phyloP scores from a whole-genome alignment of 2,113 vertebrate genomes.

The Rallus limicola region DNA sequence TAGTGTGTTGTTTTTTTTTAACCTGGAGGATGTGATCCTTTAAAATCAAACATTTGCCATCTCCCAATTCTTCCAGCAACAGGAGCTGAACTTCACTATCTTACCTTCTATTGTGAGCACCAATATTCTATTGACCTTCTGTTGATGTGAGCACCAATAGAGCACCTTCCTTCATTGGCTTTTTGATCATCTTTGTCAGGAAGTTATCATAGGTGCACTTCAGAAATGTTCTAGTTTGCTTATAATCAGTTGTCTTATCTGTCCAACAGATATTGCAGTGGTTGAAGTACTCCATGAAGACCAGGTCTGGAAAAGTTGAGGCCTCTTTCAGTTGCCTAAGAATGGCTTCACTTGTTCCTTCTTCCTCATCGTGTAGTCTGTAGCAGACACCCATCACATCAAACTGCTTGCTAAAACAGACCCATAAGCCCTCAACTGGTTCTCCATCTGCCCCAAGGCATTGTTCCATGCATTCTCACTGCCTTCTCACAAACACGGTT shows the following conservation, averaged over 20 bases:
- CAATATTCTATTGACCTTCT: no score
- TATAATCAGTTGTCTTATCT: neutral
- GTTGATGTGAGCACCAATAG: no score
- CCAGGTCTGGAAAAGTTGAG: neutral
- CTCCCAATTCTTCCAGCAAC: neutral
- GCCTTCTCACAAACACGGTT: neutral
- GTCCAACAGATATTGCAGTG: neutral
- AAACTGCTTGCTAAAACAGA: neutral
- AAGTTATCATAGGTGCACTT: neutral
- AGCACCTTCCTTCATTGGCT: neutral
- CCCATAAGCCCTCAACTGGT: neutral
- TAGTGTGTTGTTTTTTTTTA: neutral
- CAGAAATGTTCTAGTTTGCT: neutral
- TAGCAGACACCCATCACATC: neutral
- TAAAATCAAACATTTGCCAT: neutral
- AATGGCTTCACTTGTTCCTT: neutral
- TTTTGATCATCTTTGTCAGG: neutral
- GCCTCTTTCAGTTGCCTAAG: neutral
- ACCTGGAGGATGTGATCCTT: neutral
- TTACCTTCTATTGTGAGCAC: no score
- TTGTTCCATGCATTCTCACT: neutral
- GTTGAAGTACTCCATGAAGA: neutral
- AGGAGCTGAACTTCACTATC: neutral
- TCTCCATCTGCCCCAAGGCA: neutral
- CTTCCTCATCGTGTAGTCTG: neutral